A percentile compares a stretch with the other conserved stretches of the same genome.
Conservation (phyloP, 2,797 vertebrate species). For the Characodon lateralis region DNA sequence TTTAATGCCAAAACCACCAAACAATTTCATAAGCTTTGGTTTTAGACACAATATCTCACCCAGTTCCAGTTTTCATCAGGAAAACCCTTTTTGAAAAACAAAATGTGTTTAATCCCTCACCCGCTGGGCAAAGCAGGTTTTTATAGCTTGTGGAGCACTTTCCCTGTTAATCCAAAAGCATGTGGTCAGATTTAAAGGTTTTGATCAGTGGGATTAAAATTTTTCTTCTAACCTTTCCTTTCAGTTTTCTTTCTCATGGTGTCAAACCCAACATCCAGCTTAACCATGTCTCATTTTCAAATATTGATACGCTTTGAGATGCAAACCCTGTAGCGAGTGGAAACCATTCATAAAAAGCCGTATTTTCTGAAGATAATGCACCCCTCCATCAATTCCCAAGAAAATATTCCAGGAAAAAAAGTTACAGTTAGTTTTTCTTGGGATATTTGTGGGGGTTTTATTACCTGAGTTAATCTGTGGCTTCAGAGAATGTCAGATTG, state of each 20-base stretch:
- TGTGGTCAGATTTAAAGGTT: conserved; percentile 73
- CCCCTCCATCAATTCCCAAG: no score
- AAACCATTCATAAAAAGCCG: not conserved
- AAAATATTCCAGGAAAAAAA: no score
- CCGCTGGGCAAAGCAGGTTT: conserved; percentile 37
- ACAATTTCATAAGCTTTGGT: not conserved
- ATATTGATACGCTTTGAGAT: not conserved
- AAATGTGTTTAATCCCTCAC: conserved; percentile 45
- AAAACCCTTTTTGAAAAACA: conserved; percentile 13
- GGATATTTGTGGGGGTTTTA: not conserved
- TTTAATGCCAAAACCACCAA: not conserved
- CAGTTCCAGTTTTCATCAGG: conserved; percentile 8
- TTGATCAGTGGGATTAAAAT: conserved; percentile 65
- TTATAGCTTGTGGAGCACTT: conserved; percentile 35
- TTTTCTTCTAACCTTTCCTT: conserved; percentile 24
- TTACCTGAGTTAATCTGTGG: not conserved
- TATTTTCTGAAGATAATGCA: not conserved
- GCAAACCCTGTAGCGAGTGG: not conserved
- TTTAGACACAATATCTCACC: conserved; percentile 7
- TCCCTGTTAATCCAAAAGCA: conserved; percentile 75
- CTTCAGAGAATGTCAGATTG: not conserved
- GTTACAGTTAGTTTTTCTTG: no score
- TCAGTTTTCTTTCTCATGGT: conserved; percentile 11
- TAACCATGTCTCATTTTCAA: not conserved
- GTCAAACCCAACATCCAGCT: not conserved